A percentile compares a stretch with the other conserved stretches of the same genome.
phyloP scores from a whole-genome alignment of 2,888 invertebrate genomes.

The Heliconius cydno region DNA sequence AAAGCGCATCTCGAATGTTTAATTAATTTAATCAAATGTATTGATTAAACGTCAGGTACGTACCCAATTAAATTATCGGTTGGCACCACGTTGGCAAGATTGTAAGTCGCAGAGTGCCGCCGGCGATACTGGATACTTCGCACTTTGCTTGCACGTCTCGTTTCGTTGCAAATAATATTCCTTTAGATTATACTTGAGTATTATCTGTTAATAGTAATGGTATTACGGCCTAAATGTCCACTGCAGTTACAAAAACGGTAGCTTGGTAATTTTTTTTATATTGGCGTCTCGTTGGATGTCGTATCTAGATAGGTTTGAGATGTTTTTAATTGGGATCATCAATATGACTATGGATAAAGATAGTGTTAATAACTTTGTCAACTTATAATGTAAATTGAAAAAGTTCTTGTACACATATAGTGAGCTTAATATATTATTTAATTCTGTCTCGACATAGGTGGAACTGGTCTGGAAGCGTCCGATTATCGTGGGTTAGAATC shows the following conservation, averaged over 20 bases:
- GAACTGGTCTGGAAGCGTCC: not conserved
- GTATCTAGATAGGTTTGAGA: conserved; percentile 4
- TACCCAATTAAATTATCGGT: conserved; percentile 78
- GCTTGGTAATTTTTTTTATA: conserved; percentile 11
- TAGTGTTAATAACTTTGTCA: conserved; percentile 15
- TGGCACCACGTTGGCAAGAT: conserved; percentile 50
- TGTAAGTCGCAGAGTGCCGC: conserved; percentile 56
- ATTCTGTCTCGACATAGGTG: not conserved
- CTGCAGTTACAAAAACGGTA: conserved; percentile 1
- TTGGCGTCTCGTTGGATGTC: conserved; percentile 9
- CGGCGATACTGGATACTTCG: conserved; percentile 57
- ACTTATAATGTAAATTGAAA: not conserved
- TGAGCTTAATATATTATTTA: not conserved
- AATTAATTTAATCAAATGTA: conserved; percentile 78
- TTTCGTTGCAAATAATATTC: conserved; percentile 58
- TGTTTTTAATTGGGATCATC: conserved; percentile 16
- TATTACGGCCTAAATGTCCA: conserved; percentile 21
- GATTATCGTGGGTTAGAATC: not conserved
- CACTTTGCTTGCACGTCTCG: conserved; percentile 64
- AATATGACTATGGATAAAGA: conserved; percentile 4
- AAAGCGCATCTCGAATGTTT: conserved; percentile 72
- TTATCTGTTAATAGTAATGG: conserved; percentile 41
- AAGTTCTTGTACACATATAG: not conserved
- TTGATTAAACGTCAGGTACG: conserved; percentile 80
- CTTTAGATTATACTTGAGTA: conserved; percentile 55